Evolutionary conservation across 2,113 vertebrate genomes (phyloP).

Genomic region (Mus spicilegus): DNA sequence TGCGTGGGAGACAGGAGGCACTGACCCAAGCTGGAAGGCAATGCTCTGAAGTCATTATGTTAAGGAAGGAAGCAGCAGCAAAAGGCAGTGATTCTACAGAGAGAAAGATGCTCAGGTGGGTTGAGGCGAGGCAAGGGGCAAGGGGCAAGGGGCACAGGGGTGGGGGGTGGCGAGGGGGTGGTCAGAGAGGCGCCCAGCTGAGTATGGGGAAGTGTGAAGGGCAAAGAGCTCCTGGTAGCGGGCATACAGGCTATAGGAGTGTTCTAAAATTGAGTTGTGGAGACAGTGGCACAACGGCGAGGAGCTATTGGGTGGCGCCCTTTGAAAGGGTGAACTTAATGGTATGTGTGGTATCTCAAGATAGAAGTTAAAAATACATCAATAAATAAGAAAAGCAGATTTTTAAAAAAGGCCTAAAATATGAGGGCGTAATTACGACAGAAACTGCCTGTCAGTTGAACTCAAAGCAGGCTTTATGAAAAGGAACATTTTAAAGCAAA

Average conservation of each 20-base stretch:
- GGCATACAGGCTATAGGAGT: not conserved
- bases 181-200: not conserved
- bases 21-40: not conserved
- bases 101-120: not conserved
- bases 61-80: not conserved
- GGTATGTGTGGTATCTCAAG: not conserved
- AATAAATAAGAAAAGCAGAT: conserved; percentile 12
- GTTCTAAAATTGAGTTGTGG: not conserved
- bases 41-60: not conserved
- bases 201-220: not conserved
- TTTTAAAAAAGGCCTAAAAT: not conserved
- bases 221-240: too few species aligned
- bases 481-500: conserved; percentile 43
- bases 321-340: not conserved
- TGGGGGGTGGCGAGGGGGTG: not conserved
- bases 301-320: not conserved
- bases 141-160: too few species aligned
- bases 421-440: not conserved
- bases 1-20: not conserved
- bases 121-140: rapidly evolving
- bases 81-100: not conserved
- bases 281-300: not conserved
- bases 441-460: conserved; percentile 30
- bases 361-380: not conserved
- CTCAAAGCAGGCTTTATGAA: not conserved